Conservation (phyloP, 2,888 invertebrate genomes). For the Ormyrus rosae region DNA sequence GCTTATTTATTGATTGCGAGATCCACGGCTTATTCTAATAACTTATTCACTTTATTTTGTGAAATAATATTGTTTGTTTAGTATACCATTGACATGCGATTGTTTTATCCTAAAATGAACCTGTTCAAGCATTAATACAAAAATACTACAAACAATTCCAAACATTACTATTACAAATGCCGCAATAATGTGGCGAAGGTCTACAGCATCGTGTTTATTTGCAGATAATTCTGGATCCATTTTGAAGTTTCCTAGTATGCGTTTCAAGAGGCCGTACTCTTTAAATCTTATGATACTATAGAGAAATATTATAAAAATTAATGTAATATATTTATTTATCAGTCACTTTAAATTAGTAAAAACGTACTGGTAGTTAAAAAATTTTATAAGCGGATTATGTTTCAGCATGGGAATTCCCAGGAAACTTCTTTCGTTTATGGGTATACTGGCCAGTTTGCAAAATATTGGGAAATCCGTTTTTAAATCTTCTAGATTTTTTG, state of each 20-base stretch:
- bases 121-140: neutral
- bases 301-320: neutral
- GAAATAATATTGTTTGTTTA: no score
- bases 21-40: no score
- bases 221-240: neutral
- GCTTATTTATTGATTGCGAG: no score
- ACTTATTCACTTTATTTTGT: no score
- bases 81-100: no score
- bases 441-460: neutral
- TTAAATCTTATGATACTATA: slow-evolving; percentile 7
- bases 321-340: no score
- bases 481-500: neutral
- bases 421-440: neutral
- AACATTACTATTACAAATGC: neutral
- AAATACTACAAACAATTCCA: neutral
- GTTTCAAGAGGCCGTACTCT: neutral
- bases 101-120: neutral
- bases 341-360: neutral
- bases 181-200: neutral
- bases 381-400: slow-evolving; percentile 5
- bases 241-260: neutral
- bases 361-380: slow-evolving; percentile 16
- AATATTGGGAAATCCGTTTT: neutral
- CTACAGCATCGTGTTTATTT: neutral
- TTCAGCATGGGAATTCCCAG: neutral